A percentile compares a stretch with the other conserved stretches of the same genome.
Conservation (phyloP, 2,797 vertebrate genomes). For the Lerista edwardsae region DNA sequence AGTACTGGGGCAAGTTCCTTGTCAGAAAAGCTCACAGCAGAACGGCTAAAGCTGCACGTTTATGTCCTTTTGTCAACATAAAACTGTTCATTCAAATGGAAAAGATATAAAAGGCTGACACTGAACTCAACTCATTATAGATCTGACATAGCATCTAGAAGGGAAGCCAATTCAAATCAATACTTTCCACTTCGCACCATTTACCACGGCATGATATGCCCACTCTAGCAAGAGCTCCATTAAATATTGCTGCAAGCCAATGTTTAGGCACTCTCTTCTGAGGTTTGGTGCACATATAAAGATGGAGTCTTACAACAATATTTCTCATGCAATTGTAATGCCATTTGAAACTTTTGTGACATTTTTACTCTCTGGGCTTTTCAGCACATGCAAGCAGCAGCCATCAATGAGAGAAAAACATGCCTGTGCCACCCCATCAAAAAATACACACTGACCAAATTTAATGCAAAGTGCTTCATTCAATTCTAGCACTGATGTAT, state of each 20-base stretch:
- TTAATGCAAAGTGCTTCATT: background rate
- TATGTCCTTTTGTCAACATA: slow-evolving; percentile 11
- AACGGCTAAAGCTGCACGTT: background rate
- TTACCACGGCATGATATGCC: slow-evolving; percentile 65
- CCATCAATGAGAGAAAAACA: background rate
- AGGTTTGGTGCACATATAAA: slow-evolving; percentile 30
- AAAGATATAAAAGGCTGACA: slow-evolving; percentile 49
- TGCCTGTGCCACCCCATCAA: too few relatives aligned
- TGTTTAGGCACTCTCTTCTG: slow-evolving; percentile 25
- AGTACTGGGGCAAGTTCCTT: background rate
- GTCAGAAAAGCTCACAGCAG: background rate
- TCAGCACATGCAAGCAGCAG: too few relatives aligned
- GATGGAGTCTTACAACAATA: background rate
- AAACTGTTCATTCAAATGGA: slow-evolving; percentile 48
- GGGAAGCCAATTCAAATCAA: slow-evolving; percentile 66
- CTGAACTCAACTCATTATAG: slow-evolving; percentile 12
- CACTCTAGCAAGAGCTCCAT: slow-evolving; percentile 23
- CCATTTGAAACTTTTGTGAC: background rate
- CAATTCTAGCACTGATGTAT: background rate
- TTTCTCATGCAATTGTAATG: background rate
- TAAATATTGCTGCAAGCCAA: slow-evolving; percentile 33
- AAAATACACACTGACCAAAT: background rate
- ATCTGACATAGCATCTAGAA: slow-evolving; percentile 56
- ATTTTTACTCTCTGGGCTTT: background rate
- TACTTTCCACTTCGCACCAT: slow-evolving; percentile 62